Percentiles rank a stretch among this genome's conserved stretches.
These are phyloP conservation scores for Glaucomys volans DNA, from an alignment of 2,113 vertebrate species.

Conservation along the genomic window DNA sequence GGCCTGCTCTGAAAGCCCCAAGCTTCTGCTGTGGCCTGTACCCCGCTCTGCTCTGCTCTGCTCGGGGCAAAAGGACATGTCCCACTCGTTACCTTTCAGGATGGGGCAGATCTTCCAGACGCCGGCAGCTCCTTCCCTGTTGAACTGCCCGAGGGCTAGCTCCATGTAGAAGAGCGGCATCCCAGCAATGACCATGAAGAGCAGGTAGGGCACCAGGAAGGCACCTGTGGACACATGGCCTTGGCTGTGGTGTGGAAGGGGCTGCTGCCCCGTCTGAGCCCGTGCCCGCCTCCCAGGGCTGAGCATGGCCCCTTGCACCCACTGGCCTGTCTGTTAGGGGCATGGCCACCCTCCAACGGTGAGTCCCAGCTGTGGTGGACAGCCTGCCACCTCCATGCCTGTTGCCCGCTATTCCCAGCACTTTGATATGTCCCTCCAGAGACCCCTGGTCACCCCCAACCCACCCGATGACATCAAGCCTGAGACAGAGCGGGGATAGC, in stretches of 20 bases:
- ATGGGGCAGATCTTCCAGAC: slow-evolving; percentile 96
- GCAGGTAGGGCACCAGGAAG: slow-evolving; percentile 94
- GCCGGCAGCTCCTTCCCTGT: slow-evolving; percentile 92
- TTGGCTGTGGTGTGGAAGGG: accelerated
- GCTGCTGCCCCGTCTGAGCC: accelerated
- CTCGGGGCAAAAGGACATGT: accelerated
- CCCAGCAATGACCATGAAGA: slow-evolving; percentile 95
- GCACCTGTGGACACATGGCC: slow-evolving; percentile 85
- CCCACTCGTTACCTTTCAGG: slow-evolving; percentile 89
- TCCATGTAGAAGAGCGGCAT: slow-evolving; percentile 97
- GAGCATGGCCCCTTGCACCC: no score
- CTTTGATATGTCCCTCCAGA: accelerated
- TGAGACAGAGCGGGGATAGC: no score
- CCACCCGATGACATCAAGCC: accelerated
- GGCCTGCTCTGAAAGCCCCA: neutral
- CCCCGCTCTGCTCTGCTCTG: no score
- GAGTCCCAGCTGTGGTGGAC: neutral
- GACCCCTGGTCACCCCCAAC: accelerated
- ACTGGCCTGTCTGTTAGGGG: neutral
- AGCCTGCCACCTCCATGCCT: neutral
- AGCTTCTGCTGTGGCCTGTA: neutral
- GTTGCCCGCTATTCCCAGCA: accelerated
- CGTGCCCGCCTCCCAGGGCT: accelerated
- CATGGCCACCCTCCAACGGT: accelerated
- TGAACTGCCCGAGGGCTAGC: slow-evolving; percentile 94